Base-by-base conservation (phyloP, 2,888 invertebrate genomes). In the Drosophila emarginata region DNA sequence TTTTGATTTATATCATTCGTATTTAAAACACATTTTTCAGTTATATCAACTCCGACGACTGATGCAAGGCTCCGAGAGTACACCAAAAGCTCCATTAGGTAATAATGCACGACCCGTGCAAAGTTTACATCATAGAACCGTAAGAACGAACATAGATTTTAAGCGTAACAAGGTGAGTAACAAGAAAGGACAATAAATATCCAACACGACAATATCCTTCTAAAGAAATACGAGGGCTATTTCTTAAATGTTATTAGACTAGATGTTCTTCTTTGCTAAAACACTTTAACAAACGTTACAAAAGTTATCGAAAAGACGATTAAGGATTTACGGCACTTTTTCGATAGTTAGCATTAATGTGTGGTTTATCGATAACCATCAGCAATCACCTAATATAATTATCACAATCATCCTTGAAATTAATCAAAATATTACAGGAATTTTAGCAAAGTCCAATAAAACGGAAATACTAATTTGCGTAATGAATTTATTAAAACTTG, bases 61-160 rank as follows among this genome's bases (percentile, higher is more conserved):
- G 92, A 97, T 96, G 96, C 97, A 97, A 92, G 98, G 98, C 61
- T 95, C 97, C 26, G 94, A 95, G 91, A 94, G 94, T 89, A 95
- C 95, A 59, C 97, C 97, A 23, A 97, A 97, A 92, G 97, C 97
- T 28, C 97, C 97, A 18, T 93, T 99, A 91, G 97, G 97, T 72
- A 97, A 97, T 94, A 98, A 99, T 93, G 97, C 97, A 75, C 94
- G 99, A 77, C 98, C 99, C n/a, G 94, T 97, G 63, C 97, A 98
- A 93, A 95, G 95, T 32, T 94, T 98, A 62, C 96, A 99, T 92
- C 97, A 98, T 91, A 94, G 99, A 90, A 97, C 98, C 65, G 95
- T 99, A 90, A 94, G 99, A 90, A 99, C 99, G 83, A 99, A 99
- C 92, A 99, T 99, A 92, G 98, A 99, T 93, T 98, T 98, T 93